Percentiles rank a stretch among this genome's conserved stretches.
Conservation (phyloP, 2,888 invertebrate species). For the Cremastinae sp. region DNA sequence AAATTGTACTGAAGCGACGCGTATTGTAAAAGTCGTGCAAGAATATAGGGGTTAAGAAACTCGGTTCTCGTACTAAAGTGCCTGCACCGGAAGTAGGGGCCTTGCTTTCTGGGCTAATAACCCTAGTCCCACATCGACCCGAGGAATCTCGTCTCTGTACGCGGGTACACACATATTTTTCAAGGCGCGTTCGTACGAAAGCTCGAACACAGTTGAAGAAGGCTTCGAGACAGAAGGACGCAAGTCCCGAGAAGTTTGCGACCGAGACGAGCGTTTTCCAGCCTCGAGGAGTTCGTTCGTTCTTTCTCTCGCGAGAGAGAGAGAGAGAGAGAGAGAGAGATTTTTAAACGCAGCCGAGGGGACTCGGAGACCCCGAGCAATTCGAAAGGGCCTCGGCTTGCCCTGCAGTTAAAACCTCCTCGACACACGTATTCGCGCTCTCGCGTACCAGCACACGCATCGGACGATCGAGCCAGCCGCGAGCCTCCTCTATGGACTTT, state of each 20-base stretch:
- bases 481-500: constrained; percentile 44
- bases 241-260: too few relatives aligned
- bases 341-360: background rate
- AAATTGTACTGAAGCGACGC: constrained; percentile 8
- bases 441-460: constrained; percentile 22
- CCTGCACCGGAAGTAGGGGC: constrained; percentile 80
- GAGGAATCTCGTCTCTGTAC: constrained; percentile 64
- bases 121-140: constrained; percentile 78
- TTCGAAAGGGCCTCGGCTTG: constrained; percentile 29
- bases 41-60: constrained; percentile 79
- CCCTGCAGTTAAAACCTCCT: background rate
- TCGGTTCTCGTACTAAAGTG: constrained; percentile 77
- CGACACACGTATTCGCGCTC: background rate
- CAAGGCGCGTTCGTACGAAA: background rate
- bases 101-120: constrained; percentile 81
- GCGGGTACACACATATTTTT: constrained; percentile 30
- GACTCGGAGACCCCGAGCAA: constrained; percentile 19
- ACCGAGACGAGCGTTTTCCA: too few relatives aligned
- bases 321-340: too few relatives aligned
- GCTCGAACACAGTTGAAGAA: constrained; percentile 3
- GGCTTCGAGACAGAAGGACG: background rate
- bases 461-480: constrained; percentile 33
- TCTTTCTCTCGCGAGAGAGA: too few relatives aligned
- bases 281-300: too few relatives aligned
- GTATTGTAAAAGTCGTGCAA: constrained; percentile 67